Evolutionary conservation across 2,888 invertebrate genomes (phyloP), one percentile per base, ranked within the genome.

Genomic region (Antitype chi): DNA sequence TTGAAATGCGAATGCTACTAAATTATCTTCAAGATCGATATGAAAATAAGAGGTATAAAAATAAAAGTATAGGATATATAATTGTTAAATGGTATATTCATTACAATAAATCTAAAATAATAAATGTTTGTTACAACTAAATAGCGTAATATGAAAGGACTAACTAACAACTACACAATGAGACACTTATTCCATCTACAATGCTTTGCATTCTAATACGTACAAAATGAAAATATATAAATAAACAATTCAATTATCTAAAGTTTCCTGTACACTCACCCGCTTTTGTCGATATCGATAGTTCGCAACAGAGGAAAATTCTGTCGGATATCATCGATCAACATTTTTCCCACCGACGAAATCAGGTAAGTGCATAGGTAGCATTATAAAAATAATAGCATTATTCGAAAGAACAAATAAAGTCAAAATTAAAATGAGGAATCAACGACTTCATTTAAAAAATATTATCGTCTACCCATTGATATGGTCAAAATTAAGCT

Each of bases 21-120:
- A 23, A 38, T 25, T 11, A 25, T 2, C 1, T 23, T 25, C 8
- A 59, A 53, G 32, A n/a, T 20, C n/a, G n/a, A 38, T 57, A 68
- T 11, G 17, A 32, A 68, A 53, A 55, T n/a, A 68, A n/a, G 8
- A n/a, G 59, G 69, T 59, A 32, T 25, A 55, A 78, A 83, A 84
- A 81, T 85, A 85, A 87, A 88, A 83, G 75, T 38, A 83, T 74
- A 43, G 47, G 64, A 79, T 76, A 88, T 52, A 85, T 78, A 72
- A 82, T 78, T 76, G 63, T 79, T 82, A 78, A 71, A 80, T 84
- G 80, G 62, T 90, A 85, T 90, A 89, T 89, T 90, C 82, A 88
- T 88, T 88, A 83, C 71, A 84, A 85, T 88, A 82, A 86, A 78
- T 76, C 80, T 87, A 85, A 85, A 81, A 79, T 84, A 81, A 69